Percentiles rank a stretch among this genome's conserved stretches.
phyloP scores from a whole-genome alignment of 2,888 invertebrate genomes.

The Sialis lutaria region DNA sequence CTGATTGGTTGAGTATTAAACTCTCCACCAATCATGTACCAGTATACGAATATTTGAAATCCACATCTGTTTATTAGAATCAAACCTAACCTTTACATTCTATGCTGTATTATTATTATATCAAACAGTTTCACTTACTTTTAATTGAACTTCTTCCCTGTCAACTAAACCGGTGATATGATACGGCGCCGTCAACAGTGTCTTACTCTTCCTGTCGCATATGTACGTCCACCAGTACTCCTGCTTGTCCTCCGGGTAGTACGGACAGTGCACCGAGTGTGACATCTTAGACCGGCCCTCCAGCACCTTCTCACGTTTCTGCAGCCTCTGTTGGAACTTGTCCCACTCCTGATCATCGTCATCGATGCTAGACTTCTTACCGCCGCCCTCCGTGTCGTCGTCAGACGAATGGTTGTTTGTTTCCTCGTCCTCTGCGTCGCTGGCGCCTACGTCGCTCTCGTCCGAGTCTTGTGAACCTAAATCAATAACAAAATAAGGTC shows the following conservation, averaged over 20 bases:
- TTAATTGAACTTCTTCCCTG: constrained; percentile 81
- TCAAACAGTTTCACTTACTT: too few relatives aligned
- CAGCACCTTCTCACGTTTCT: constrained; percentile 69
- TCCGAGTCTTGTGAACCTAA: constrained; percentile 24
- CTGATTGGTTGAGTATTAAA: too few relatives aligned
- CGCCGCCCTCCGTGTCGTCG: constrained; percentile 24
- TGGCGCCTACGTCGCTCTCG: constrained; percentile 27
- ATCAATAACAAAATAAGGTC: not conserved
- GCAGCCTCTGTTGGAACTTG: constrained; percentile 72
- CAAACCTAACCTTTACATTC: too few relatives aligned
- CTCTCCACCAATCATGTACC: too few relatives aligned
- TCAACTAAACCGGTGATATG: constrained; percentile 85
- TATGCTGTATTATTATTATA: too few relatives aligned
- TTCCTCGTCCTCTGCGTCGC: constrained; percentile 20
- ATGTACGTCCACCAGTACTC: constrained; percentile 99
- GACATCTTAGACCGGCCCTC: constrained; percentile 90
- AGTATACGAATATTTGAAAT: too few relatives aligned
- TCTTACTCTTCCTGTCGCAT: constrained; percentile 84
- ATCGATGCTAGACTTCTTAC: constrained; percentile 36
- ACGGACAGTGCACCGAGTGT: constrained; percentile 93
- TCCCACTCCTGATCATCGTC: constrained; percentile 90
- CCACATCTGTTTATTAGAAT: too few relatives aligned
- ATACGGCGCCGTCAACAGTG: constrained; percentile 81
- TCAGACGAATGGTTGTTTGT: constrained; percentile 2
- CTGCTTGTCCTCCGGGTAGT: constrained; percentile 88